Conservation (phyloP, 2,113 vertebrate genomes). For the Pseudonaja textilis region DNA sequence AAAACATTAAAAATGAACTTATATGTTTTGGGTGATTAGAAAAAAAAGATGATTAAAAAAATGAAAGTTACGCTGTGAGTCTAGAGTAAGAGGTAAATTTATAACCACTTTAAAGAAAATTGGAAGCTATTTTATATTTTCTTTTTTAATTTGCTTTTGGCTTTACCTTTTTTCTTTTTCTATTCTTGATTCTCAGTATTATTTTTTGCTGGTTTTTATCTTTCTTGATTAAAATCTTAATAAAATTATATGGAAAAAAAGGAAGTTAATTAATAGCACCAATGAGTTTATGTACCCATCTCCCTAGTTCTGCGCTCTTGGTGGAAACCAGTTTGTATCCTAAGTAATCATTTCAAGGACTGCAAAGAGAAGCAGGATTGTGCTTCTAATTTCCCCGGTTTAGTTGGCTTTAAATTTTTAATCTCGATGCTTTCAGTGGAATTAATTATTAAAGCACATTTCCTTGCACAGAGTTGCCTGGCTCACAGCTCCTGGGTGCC, state of each 20-base stretch:
- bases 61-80: background rate
- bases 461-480: background rate
- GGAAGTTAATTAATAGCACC: no score
- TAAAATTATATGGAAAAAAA: background rate
- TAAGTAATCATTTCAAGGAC: background rate
- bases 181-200: background rate
- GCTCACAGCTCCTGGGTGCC: background rate
- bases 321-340: background rate
- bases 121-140: background rate
- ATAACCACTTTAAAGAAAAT: background rate
- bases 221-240: background rate
- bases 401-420: conserved; percentile 44
- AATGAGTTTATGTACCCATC: background rate
- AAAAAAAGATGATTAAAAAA: background rate
- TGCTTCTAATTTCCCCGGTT: conserved; percentile 24
- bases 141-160: background rate
- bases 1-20: background rate
- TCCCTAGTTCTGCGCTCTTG: background rate
- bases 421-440: conserved; percentile 16
- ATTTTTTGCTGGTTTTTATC: background rate
- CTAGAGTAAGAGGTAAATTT: background rate
- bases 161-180: background rate
- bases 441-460: conserved; percentile 41
- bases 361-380: background rate
- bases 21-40: background rate